Percentiles rank a stretch among this genome's conserved stretches.
Conservation (phyloP, 2,888 invertebrate genomes). For the Agrilus mali region DNA sequence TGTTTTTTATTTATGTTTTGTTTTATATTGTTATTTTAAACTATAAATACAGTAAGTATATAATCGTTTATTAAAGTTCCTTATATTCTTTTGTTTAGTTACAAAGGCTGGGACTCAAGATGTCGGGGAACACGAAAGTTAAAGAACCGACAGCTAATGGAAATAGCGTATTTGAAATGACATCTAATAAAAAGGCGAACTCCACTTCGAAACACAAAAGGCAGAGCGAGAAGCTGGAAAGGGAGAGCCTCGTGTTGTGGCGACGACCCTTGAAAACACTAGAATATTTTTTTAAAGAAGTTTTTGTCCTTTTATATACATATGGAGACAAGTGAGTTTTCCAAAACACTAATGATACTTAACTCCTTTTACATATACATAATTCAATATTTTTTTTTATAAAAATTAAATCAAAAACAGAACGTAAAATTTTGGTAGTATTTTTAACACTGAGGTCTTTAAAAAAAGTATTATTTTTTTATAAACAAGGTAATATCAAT, state of each 20-base stretch:
- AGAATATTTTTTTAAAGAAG: constrained; percentile 68
- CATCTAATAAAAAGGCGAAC: constrained; percentile 4
- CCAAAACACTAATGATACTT: background rate
- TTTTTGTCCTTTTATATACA: constrained; percentile 46
- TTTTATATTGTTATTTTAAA: no score
- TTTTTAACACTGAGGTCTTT: no score
- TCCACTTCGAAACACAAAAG: constrained; percentile 13
- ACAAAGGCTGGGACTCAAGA: constrained; percentile 53
- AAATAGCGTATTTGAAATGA: constrained; percentile 5
- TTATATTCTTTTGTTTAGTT: constrained; percentile 35
- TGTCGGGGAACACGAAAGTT: constrained; percentile 36
- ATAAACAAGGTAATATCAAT: no score
- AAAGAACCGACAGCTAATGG: constrained; percentile 20
- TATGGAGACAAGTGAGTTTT: constrained; percentile 44
- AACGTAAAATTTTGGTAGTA: background rate
- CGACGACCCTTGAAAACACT: constrained; percentile 65
- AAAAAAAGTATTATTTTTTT: no score
- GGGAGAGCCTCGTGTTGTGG: constrained; percentile 64
- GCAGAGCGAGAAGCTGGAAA: constrained; percentile 43
- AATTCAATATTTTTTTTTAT: background rate
- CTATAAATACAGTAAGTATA: no score
- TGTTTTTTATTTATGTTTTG: no score
- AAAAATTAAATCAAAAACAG: background rate
- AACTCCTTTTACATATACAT: background rate
- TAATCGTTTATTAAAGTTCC: background rate